These are phyloP conservation scores for Drosophila ogumai DNA, from an alignment of 1,140 invertebrate genomes.

Conservation along the genomic window DNA sequence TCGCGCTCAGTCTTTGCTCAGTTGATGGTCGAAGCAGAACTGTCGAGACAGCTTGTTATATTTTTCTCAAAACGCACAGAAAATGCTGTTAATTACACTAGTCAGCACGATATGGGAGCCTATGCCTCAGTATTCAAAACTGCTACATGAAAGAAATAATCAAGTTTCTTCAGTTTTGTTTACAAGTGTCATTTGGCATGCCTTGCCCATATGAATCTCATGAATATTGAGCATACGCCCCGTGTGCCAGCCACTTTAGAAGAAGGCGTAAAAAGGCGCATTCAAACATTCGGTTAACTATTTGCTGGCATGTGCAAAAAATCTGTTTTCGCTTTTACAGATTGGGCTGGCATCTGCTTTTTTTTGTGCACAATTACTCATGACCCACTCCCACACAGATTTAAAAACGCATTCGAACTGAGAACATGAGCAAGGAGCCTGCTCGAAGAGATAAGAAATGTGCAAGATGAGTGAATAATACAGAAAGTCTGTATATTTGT, in stretches of 20 bases:
- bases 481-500: background rate
- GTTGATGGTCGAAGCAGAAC: constrained; percentile 66
- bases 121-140: too few species aligned
- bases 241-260: constrained; percentile 27
- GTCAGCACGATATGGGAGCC: constrained; percentile 29
- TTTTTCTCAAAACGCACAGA: constrained; percentile 45
- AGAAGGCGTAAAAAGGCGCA: constrained; percentile 32
- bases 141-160: constrained; percentile 1
- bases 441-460: constrained; percentile 23
- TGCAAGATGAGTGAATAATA: constrained; percentile 17
- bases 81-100: constrained; percentile 70
- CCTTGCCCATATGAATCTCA: constrained; percentile 60
- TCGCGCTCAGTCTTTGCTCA: constrained; percentile 64
- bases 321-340: constrained; percentile 33
- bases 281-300: constrained; percentile 48
- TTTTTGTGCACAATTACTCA: constrained; percentile 25
- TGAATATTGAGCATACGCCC: constrained; percentile 77
- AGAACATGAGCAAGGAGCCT: constrained; percentile 20
- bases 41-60: constrained; percentile 53
- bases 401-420: background rate
- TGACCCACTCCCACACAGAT: constrained; percentile 19
- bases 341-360: constrained; percentile 26
- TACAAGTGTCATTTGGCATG: constrained; percentile 42
- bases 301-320: constrained; percentile 50
- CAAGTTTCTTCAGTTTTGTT: constrained; percentile 18